A percentile compares a stretch with the other conserved stretches of the same genome.
phyloP scores from a whole-genome alignment of 1,140 invertebrate genomes.

The Ephestia elutella region DNA sequence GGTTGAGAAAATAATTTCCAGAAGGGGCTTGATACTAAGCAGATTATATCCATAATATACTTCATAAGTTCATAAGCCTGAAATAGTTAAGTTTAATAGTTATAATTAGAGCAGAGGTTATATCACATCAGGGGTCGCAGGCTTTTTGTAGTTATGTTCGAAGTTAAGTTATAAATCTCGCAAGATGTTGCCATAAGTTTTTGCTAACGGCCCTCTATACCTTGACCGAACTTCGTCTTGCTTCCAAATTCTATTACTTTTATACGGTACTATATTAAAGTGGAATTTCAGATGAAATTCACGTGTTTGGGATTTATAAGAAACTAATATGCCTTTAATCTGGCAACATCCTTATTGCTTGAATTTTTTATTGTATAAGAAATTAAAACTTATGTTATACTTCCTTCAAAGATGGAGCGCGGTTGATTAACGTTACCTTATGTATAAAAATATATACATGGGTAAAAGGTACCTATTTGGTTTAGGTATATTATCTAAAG shows the following conservation, averaged over 20 bases:
- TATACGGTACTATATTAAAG: not conserved
- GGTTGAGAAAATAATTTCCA: no score
- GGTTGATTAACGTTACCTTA: no score
- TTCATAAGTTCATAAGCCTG: not conserved
- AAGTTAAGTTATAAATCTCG: constrained; percentile 10
- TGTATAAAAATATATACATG: no score
- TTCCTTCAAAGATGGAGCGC: no score
- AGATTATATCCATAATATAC: not conserved
- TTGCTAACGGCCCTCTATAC: not conserved
- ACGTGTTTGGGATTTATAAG: no score
- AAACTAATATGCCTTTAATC: no score
- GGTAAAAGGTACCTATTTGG: no score
- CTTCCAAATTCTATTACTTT: not conserved
- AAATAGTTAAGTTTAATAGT: not conserved
- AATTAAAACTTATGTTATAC: no score
- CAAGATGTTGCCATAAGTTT: constrained; percentile 8
- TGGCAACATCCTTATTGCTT: no score
- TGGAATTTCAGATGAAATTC: not conserved
- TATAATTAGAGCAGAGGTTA: not conserved
- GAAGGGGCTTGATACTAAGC: no score
- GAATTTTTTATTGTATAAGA: no score
- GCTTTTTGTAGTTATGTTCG: constrained; percentile 3
- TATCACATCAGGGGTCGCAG: not conserved
- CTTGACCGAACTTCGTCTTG: not conserved
- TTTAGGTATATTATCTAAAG: no score